phyloP scores from a whole-genome alignment of 2,113 vertebrate genomes.

The Pao palembangensis region DNA sequence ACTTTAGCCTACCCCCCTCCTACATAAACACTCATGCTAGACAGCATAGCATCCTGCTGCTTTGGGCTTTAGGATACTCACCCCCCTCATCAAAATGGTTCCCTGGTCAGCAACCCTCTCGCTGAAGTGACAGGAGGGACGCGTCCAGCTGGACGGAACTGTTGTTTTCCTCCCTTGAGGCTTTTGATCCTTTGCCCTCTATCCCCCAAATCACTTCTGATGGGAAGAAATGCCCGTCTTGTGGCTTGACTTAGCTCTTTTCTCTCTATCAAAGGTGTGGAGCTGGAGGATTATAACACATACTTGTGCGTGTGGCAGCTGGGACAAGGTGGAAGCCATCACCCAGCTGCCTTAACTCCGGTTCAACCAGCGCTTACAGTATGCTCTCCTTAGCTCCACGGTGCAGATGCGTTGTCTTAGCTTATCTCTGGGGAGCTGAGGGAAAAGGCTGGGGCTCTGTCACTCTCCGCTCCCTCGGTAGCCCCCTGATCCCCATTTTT shows the following conservation, averaged over 20 bases:
- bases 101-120: conserved; percentile 38
- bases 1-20: conserved; percentile 55
- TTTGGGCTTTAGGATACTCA: conserved; percentile 50
- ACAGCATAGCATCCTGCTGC: conserved; percentile 38
- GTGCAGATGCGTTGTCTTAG: conserved; percentile 52
- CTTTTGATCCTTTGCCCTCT: conserved; percentile 64
- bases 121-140: conserved; percentile 61
- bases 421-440: conserved; percentile 57
- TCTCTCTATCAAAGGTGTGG: conserved; percentile 6
- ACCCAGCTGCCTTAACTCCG: conserved; percentile 28
- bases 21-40: conserved; percentile 37
- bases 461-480: conserved; percentile 40
- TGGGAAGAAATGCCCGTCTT: conserved; percentile 46
- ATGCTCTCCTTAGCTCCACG: conserved; percentile 33
- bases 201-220: conserved; percentile 43
- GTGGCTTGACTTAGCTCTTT: conserved; percentile 59
- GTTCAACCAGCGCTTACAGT: conserved; percentile 24
- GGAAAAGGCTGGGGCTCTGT: conserved; percentile 52
- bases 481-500: conserved; percentile 70
- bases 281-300: conserved; percentile 22
- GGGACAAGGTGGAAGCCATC: conserved; percentile 42
- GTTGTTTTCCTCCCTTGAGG: conserved; percentile 61
- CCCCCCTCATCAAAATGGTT: conserved; percentile 16
- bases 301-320: conserved; percentile 62
- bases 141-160: conserved; percentile 66